phyloP scores from a whole-genome alignment of 2,113 vertebrate species.

The Seriola rivoliana region DNA sequence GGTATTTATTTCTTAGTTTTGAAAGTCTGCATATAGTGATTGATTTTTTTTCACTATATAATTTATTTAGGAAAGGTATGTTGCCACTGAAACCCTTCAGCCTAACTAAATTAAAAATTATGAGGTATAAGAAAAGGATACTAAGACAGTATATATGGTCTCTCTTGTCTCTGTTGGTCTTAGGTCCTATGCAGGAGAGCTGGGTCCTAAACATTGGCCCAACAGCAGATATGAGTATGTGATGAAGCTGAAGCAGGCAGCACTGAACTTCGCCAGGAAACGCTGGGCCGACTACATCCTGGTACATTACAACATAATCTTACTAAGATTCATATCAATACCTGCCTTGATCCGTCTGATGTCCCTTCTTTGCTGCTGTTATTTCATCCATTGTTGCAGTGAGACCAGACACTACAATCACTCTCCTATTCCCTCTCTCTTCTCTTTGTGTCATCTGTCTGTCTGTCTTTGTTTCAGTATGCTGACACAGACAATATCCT shows the following conservation, averaged over 20 bases:
- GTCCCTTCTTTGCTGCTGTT: background rate
- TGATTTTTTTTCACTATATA: background rate
- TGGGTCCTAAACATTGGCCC: constrained; percentile 95
- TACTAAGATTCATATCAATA: background rate
- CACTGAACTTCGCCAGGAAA: constrained; percentile 89
- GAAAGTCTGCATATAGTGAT: too few species aligned
- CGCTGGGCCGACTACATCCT: constrained; percentile 92
- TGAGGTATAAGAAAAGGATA: background rate
- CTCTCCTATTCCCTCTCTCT: background rate
- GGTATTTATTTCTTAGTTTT: background rate
- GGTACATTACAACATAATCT: constrained; percentile 80
- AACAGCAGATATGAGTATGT: constrained; percentile 91
- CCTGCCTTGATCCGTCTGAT: constrained; percentile 5
- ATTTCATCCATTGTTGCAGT: constrained; percentile 1
- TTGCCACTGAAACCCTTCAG: background rate
- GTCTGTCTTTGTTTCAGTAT: constrained; percentile 82
- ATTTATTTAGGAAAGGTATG: background rate
- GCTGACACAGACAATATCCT: constrained; percentile 94
- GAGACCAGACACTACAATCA: background rate
- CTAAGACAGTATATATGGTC: background rate
- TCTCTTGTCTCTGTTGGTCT: constrained; percentile 28
- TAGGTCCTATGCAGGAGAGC: constrained; percentile 92
- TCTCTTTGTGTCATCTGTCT: background rate
- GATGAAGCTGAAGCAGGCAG: constrained; percentile 96
- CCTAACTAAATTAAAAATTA: constrained; percentile 3